phyloP scores from a whole-genome alignment of 2,888 invertebrate genomes.

The Drosophila meridiana region DNA sequence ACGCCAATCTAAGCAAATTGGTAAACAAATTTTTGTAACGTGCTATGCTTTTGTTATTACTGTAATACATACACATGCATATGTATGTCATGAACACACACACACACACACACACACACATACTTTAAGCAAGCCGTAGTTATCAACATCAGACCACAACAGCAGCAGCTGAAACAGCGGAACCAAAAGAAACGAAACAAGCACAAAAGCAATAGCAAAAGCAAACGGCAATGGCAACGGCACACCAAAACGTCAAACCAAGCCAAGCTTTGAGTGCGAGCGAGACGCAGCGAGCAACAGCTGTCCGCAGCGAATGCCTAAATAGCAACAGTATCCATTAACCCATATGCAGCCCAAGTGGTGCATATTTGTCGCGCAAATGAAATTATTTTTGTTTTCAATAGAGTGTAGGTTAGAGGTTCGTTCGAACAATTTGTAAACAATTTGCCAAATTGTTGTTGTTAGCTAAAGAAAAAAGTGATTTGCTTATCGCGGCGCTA shows the following conservation, averaged over 20 bases:
- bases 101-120: background rate
- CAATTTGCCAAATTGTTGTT: constrained; percentile 30
- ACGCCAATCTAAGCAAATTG: constrained; percentile 28
- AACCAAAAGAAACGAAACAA: constrained; percentile 36
- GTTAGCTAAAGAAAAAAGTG: background rate
- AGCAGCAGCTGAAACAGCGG: constrained; percentile 16
- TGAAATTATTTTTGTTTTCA: background rate
- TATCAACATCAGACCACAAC: constrained; percentile 50
- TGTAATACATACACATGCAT: background rate
- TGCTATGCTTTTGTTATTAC: constrained; percentile 32
- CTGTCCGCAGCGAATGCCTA: constrained; percentile 33
- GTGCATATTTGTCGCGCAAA: constrained; percentile 20
- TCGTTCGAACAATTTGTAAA: constrained; percentile 6
- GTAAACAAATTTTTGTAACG: constrained; percentile 49
- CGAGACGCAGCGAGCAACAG: constrained; percentile 36
- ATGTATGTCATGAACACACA: constrained; percentile 9
- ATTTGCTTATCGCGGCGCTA: constrained; percentile 30
- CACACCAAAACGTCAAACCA: constrained; percentile 20
- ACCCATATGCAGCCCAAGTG: constrained; percentile 33
- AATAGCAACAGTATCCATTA: constrained; percentile 40
- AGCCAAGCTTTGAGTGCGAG: constrained; percentile 34
- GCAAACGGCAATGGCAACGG: constrained; percentile 18
- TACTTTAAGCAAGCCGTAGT: constrained; percentile 18
- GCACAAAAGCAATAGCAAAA: constrained; percentile 23
- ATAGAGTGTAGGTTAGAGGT: constrained; percentile 13